Evolutionary conservation across 2,888 invertebrate species (phyloP), one percentile per base, ranked within the genome.

Genomic region (Leptinotarsa rubiginosa): DNA sequence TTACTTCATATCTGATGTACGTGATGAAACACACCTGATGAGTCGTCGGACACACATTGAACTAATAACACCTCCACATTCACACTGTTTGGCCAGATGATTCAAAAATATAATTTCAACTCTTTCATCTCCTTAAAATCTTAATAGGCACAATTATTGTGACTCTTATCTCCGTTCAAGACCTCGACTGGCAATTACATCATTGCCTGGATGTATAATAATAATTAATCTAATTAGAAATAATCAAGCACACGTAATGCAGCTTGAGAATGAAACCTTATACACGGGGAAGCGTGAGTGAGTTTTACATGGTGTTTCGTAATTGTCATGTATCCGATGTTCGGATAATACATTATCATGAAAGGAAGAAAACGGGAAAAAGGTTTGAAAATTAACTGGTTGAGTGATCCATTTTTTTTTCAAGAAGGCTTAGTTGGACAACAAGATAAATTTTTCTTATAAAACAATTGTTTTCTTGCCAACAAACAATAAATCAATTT

Each of bases 141-240:
- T 75, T 75, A 77, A 75, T 74, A 62, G 75, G 62, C 70, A 71
- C 75, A 75, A 77, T 77, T 77, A 68, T 49, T 20, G 22, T 52
- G 69, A 74, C 71, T 66, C 71, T 70, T 62, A 70, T 73, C 68
- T 65, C 66, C 59, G 70, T 22, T 59, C 65, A 65, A 70, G 68
- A 56, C 47, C 69, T 56, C 56, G 56, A 56, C 56, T 47, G 22
- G 22, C 56, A 69, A 69, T 69, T 69, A 56, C 56, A 56, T 69
- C 54, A 69, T 69, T 69, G 56, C 56, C 56, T 47, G 22, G 69
- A 56, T 56, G 62, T 47, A 47, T 56, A 56, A 47, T 47, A 69
- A 71, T 65, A 65, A 75, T 72, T 66, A 65, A 75, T 65, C 62
- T 75, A 75, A 75, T 75, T 71, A 75, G n/a, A 47, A 69, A 18